These are phyloP conservation scores for Drosophila yakuba DNA, from an alignment of 1,140 invertebrate genomes.

Conservation along the genomic window DNA sequence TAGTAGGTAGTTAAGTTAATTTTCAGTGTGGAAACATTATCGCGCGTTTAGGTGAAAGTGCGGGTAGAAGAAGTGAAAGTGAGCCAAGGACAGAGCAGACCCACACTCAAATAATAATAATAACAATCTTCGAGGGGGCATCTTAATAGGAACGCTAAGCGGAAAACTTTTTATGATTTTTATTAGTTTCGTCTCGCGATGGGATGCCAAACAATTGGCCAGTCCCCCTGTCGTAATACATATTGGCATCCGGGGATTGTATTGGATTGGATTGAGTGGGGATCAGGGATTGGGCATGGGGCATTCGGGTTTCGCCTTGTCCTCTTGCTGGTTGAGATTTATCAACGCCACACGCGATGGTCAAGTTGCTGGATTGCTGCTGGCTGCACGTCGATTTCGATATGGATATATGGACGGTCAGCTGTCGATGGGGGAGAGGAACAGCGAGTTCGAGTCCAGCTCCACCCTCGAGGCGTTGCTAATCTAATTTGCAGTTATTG, in stretches of 20 bases:
- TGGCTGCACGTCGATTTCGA: neutral
- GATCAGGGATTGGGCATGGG: neutral
- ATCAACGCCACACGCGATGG: constrained; percentile 40
- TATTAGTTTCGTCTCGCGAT: constrained; percentile 54
- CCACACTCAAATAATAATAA: constrained; percentile 54
- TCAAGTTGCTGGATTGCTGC: constrained; percentile 16
- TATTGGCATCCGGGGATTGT: constrained; percentile 41
- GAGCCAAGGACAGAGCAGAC: constrained; percentile 17
- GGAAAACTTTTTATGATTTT: constrained; percentile 74
- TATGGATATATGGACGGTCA: constrained; percentile 20
- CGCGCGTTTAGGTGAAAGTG: constrained; percentile 13
- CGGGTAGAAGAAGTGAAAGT: constrained; percentile 11
- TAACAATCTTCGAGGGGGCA: constrained; percentile 29
- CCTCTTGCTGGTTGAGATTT: constrained; percentile 31
- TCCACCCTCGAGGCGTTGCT: constrained; percentile 54
- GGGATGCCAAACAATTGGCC: constrained; percentile 26
- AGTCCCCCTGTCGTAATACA: constrained; percentile 14
- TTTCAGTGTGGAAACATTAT: constrained; percentile 19
- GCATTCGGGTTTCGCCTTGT: neutral
- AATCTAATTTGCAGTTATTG: constrained; percentile 83
- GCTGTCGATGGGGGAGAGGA: neutral
- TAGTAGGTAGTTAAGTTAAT: constrained; percentile 36
- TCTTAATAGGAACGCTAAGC: constrained; percentile 50
- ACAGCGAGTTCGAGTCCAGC: constrained; percentile 1
- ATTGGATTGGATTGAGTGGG: constrained; percentile 22